Conservation (phyloP, 2,113 vertebrate species). For the Corynorhinus townsendii region DNA sequence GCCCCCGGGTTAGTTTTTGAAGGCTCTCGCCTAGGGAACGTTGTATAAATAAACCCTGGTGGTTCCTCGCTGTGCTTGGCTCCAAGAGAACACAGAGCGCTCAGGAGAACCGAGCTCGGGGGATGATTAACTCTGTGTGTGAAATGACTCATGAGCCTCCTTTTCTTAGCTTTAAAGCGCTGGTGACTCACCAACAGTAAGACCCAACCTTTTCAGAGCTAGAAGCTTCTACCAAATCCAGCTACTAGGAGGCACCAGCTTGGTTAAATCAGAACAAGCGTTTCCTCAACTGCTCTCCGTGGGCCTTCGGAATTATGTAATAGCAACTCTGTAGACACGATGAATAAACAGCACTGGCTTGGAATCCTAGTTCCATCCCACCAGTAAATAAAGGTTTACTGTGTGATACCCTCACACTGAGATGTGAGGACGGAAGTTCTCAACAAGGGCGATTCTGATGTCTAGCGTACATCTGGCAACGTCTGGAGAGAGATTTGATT, state of each 20-base stretch:
- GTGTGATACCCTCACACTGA: background rate
- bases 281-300: background rate
- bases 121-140: fast-evolving
- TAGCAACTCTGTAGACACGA: background rate
- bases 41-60: background rate
- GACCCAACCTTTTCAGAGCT: background rate
- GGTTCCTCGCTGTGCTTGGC: background rate
- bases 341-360: background rate
- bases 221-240: background rate
- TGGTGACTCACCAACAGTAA: background rate
- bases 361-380: background rate
- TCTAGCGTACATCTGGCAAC: background rate
- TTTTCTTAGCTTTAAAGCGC: background rate
- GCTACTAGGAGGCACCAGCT: background rate
- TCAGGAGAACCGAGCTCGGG: background rate
- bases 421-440: background rate
- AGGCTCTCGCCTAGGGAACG: background rate
- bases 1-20: background rate
- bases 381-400: background rate
- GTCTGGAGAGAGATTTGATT: background rate
- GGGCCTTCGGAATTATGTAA: background rate
- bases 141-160: background rate
- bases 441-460: background rate
- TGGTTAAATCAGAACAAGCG: background rate
- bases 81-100: background rate